phyloP scores from a whole-genome alignment of 2,888 invertebrate species.

The Cyaniris semiargus region DNA sequence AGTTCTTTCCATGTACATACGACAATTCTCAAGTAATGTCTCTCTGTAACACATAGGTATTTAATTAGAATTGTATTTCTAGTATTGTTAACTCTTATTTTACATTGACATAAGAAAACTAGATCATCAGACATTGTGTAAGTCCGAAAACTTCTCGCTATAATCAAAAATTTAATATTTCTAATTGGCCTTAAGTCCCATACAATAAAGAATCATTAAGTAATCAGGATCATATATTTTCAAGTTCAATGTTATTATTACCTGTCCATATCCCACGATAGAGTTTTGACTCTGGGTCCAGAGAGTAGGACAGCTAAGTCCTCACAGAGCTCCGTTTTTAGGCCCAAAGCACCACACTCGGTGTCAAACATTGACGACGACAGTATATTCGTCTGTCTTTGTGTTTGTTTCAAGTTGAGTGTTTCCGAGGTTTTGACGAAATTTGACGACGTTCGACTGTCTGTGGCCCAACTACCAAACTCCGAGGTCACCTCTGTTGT shows the following conservation, averaged over 20 bases:
- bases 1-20: slow-evolving; percentile 67
- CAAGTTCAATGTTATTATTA: slow-evolving; percentile 39
- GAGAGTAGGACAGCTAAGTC: slow-evolving; percentile 86
- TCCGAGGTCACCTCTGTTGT: slow-evolving; percentile 56
- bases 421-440: slow-evolving; percentile 75
- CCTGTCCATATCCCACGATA: slow-evolving; percentile 84
- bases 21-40: slow-evolving; percentile 62
- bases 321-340: slow-evolving; percentile 83
- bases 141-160: not conserved
- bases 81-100: not conserved
- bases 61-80: too few relatives aligned
- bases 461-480: slow-evolving; percentile 71
- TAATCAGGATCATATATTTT: not conserved
- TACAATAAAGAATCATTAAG: too few relatives aligned
- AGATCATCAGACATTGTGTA: not conserved
- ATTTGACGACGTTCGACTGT: slow-evolving; percentile 70
- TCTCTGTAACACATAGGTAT: slow-evolving; percentile 52
- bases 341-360: slow-evolving; percentile 83
- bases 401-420: slow-evolving; percentile 63
- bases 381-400: slow-evolving; percentile 76
- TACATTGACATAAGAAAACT: not conserved
- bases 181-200: not conserved
- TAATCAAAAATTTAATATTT: not conserved
- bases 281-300: slow-evolving; percentile 85
- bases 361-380: slow-evolving; percentile 75